A percentile compares a stretch with the other conserved stretches of the same genome.
phyloP scores from a whole-genome alignment of 2,797 vertebrate genomes.

The Microctenopoma steveboyesi region DNA sequence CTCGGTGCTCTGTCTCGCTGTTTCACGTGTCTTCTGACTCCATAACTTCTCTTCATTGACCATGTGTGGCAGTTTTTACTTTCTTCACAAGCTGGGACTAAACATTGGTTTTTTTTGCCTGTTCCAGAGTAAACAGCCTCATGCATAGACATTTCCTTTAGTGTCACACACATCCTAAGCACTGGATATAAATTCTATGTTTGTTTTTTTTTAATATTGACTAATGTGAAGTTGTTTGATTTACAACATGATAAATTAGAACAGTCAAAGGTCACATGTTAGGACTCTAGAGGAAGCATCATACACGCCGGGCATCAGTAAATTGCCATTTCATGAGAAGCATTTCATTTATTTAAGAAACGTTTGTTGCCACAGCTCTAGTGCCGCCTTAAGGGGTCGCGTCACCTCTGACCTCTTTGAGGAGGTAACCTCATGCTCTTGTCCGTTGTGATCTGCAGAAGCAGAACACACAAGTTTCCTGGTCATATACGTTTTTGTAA shows the following conservation, averaged over 20 bases:
- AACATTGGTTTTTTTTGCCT: slow-evolving; percentile 90
- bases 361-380: slow-evolving; percentile 87
- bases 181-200: slow-evolving; percentile 94
- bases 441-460: slow-evolving; percentile 84
- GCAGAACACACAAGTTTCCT: slow-evolving; percentile 74
- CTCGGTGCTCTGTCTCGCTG: slow-evolving; percentile 73
- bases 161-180: slow-evolving; percentile 90
- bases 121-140: slow-evolving; percentile 80
- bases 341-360: slow-evolving; percentile 88
- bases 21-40: slow-evolving; percentile 53
- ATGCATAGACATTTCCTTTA: slow-evolving; percentile 87
- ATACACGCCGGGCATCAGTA: slow-evolving; percentile 88
- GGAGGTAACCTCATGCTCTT: slow-evolving; percentile 76
- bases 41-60: slow-evolving; percentile 73
- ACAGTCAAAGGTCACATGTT: slow-evolving; percentile 92
- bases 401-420: slow-evolving; percentile 54
- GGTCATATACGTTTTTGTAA: slow-evolving; percentile 84
- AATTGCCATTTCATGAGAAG: slow-evolving; percentile 88
- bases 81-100: slow-evolving; percentile 91
- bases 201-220: slow-evolving; percentile 91
- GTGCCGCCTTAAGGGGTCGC: slow-evolving; percentile 79
- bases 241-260: slow-evolving; percentile 86
- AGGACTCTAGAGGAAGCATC: slow-evolving; percentile 86
- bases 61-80: slow-evolving; percentile 86
- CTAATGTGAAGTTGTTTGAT: slow-evolving; percentile 98